Evolutionary conservation across 2,888 invertebrate genomes (phyloP), one percentile per base, ranked within the genome.

Genomic region (Phorcus lineatus): DNA sequence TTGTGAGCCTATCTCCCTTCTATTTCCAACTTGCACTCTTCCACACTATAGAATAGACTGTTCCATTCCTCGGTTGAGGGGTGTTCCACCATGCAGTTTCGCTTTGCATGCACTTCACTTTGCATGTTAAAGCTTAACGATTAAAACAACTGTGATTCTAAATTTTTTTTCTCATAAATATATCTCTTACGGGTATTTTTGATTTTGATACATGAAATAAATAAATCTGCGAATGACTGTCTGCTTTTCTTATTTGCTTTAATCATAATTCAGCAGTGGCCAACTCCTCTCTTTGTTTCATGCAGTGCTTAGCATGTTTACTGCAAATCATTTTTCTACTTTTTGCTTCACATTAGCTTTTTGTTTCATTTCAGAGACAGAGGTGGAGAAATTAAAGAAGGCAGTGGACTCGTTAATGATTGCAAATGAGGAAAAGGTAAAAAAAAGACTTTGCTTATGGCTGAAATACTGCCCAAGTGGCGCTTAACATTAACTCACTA

Each of bases 371-470:
- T 74, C 88, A 94, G 94, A 93, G 77, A 88, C 91, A 79, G 94
- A 94, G 84, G 93, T 94, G 81, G 93, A 94, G 80, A 92, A 93
- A 82, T 88, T 94, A 80, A 93, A 93, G 83, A 91, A 91, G 81
- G 93, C 93, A 62, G 93, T 94, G 16, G 94, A 94, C 82, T 90
- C 93, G 36, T 84, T 94, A 70, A 94, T 94, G 91, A 89, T 91
- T 22, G 93, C 94, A 77, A 94, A 94, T 89, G 93, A 92, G 75
- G 93, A 94, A 83, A 94, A 94, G 91, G 93, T 93, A 83, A 47
- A 81, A 11, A 53, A n/a, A 28, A 31, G 11, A 24, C 11, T 36
- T 0, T 54, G 31, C 9, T 6, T n/a, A n/a, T n/a, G n/a, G n/a
- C n/a, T n/a, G n/a, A n/a, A n/a, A n/a, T n/a, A n/a, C n/a, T n/a